Conservation (phyloP, 2,888 invertebrate genomes). For the Cryptops parisi region DNA sequence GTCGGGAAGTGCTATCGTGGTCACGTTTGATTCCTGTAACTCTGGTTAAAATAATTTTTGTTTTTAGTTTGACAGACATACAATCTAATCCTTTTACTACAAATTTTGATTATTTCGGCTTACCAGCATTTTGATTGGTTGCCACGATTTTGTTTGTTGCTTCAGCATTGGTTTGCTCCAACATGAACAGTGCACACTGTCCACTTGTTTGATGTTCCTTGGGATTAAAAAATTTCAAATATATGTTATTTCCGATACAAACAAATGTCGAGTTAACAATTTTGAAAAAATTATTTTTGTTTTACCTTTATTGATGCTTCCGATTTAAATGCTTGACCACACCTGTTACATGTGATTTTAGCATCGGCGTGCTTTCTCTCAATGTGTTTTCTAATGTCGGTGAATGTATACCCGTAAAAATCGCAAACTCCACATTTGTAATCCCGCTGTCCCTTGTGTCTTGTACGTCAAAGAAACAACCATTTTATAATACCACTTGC, state of each 20-base stretch:
- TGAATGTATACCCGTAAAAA: constrained; percentile 35
- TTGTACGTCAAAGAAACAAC: constrained; percentile 21
- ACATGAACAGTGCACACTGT: constrained; percentile 27
- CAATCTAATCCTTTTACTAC: no score
- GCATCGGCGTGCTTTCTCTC: constrained; percentile 32
- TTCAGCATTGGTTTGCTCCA: constrained; percentile 25
- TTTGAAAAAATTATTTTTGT: no score
- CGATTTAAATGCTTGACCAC: constrained; percentile 27
- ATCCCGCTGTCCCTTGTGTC: constrained; percentile 33
- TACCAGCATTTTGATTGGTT: no score
- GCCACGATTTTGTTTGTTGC: no score
- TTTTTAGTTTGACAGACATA: no score
- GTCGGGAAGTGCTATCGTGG: constrained; percentile 12
- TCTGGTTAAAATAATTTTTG: no score
- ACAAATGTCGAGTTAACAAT: no score
- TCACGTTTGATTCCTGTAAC: constrained; percentile 5
- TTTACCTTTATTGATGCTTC: constrained; percentile 24
- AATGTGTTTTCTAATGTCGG: constrained; percentile 35
- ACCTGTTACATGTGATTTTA: constrained; percentile 28
- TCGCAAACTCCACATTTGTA: constrained; percentile 35
- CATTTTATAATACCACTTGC: neutral
- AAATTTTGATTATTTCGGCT: no score
- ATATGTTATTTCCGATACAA: no score
- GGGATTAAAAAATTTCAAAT: constrained; percentile 2
- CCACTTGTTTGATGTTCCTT: constrained; percentile 26